Evolutionary conservation across 2,113 vertebrate species (phyloP).

Genomic region (Macquaria ambigua): DNA sequence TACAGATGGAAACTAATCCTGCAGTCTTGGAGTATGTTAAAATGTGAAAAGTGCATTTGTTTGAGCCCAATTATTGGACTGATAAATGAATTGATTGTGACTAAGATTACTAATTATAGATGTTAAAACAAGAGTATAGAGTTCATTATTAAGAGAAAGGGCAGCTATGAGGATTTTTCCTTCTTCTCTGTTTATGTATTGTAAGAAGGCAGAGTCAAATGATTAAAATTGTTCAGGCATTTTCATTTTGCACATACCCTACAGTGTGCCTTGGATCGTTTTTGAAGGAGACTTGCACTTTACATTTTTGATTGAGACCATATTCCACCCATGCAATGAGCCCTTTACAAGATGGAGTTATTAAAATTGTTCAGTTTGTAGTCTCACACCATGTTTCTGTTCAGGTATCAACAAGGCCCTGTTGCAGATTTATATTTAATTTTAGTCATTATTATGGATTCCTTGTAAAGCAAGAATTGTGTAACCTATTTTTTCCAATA

Average conservation of each 20-base stretch:
- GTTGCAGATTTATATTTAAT: neutral
- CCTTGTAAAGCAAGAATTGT: neutral
- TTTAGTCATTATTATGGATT: neutral
- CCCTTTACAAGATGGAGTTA: too few species aligned
- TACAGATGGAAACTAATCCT: neutral
- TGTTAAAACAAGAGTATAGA: neutral
- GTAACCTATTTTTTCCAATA: neutral
- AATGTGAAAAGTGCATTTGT: neutral
- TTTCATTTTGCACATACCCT: too few species aligned
- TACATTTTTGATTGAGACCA: too few species aligned
- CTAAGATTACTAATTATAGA: neutral
- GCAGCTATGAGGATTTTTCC: neutral
- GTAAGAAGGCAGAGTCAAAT: neutral
- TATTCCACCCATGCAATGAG: too few species aligned
- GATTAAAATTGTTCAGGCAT: neutral
- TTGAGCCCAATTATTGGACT: neutral
- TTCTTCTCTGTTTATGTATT: neutral
- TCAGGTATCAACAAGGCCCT: neutral
- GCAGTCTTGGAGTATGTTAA: neutral
- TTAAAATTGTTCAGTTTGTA: neutral
- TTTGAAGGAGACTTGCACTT: too few species aligned
- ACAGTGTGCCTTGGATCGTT: too few species aligned
- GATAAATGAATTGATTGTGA: neutral
- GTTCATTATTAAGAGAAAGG: neutral
- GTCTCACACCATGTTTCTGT: neutral